These are phyloP conservation scores for Drosophila antonietae DNA, from an alignment of 2,888 invertebrate species.

Conservation along the genomic window DNA sequence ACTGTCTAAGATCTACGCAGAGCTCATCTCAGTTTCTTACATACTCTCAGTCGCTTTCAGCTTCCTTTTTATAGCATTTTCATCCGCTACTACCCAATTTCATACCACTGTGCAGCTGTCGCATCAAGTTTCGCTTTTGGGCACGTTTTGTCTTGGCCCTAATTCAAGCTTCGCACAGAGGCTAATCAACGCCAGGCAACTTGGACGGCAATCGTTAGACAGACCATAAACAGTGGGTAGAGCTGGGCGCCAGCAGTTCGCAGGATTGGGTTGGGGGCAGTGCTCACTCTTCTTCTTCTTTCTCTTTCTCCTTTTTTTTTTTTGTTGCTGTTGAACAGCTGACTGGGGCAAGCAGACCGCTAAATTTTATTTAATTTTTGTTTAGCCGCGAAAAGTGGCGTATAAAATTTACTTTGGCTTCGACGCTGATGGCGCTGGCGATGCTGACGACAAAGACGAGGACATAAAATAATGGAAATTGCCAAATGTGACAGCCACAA, in stretches of 20 bases:
- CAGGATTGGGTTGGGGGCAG: neutral
- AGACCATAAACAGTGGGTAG: conserved; percentile 71
- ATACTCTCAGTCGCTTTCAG: neutral
- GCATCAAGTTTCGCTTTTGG: conserved; percentile 75
- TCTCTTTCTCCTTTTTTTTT: neutral
- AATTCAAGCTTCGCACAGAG: conserved; percentile 73
- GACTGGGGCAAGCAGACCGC: conserved; percentile 70
- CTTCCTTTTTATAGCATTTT: neutral
- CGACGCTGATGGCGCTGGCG: conserved; percentile 55
- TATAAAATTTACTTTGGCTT: conserved; percentile 80
- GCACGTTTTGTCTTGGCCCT: conserved; percentile 79
- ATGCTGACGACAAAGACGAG: conserved; percentile 49
- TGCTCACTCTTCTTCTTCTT: neutral
- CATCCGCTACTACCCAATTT: neutral
- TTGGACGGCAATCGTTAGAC: conserved; percentile 78
- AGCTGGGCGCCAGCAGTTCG: conserved; percentile 8
- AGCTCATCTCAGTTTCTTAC: neutral
- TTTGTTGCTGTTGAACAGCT: neutral
- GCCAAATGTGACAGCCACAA: conserved; percentile 81
- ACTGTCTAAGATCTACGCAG: neutral
- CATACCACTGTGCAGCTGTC: conserved; percentile 53
- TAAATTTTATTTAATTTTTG: conserved; percentile 80
- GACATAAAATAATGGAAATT: conserved; percentile 80
- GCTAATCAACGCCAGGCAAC: conserved; percentile 80
- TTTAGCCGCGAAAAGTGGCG: conserved; percentile 80